Base-by-base conservation (phyloP, 1,140 invertebrate genomes). In the Aphelenchoides fujianensis region DNA sequence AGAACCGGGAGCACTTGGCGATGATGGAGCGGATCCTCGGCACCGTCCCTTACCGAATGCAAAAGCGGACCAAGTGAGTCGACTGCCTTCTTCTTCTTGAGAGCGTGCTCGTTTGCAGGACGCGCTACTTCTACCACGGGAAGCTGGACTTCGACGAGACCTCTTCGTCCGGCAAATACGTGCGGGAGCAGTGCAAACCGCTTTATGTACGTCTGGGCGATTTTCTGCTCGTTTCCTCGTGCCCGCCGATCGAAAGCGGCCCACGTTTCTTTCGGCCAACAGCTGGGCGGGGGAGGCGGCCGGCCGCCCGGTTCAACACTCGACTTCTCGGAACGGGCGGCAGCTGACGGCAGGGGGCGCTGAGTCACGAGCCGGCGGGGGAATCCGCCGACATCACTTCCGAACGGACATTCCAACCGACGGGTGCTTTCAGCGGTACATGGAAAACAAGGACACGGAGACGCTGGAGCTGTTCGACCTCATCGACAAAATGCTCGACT, bases 21-120 rank as follows among this genome's bases (percentile, higher is more conserved):
- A 98, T 98, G 95, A 98, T 98, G 95, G 95, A 99, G 85, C 88
- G 95, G 79, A 98, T 98, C 80, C 88, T 99, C 48, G 95, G 96
- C 55, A 90, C 91, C 72, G 91, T 99, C 84, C 96, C 95, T 53
- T 91, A 92, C 86, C 90, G 94, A 86, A 95, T 98, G 94, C 91
- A 92, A 19, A 89, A 92, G 74, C 95, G 94, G 89, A 96, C 95
- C 55, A 89, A 88, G 89, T 89, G 78, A 79, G 86, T 80, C 55
- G 64, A 62, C 36, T 36, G n/a, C 48, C 37, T 3, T 80, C 2
- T 19, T 48, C 12, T 68, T 64, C 3, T 30, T 27, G 28, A 28
- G 27, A n/a, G n/a, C n/a, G 28, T 76, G 32, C 31, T 23, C 7
- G 27, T 70, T 71, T 84, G 64, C 70, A 95, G 94, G 88, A 97